A percentile compares a stretch with the other conserved stretches of the same genome.
Evolutionary conservation across 2,797 vertebrate genomes (phyloP).

Genomic region (Clarias fuscus): DNA sequence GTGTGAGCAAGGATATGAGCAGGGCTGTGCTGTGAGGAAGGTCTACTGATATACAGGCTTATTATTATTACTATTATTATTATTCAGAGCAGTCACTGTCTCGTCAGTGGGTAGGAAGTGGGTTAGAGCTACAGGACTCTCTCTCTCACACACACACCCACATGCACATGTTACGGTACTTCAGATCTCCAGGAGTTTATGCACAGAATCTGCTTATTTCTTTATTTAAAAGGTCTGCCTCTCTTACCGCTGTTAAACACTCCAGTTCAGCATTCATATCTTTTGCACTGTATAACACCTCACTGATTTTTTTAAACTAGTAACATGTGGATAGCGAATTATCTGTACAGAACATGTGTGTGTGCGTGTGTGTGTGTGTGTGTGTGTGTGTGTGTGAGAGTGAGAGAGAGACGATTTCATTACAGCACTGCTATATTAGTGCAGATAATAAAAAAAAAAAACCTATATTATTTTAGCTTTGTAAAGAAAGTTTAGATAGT

Average conservation of each 20-base stretch:
- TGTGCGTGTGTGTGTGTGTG: background rate
- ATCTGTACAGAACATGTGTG: conserved; percentile 56
- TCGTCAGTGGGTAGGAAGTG: conserved; percentile 32
- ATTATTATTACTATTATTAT: conserved; percentile 37
- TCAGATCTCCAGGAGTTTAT: background rate
- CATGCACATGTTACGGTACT: background rate
- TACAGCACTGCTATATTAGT: conserved; percentile 72
- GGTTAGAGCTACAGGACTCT: conserved; percentile 45
- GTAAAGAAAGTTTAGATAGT: conserved; percentile 64
- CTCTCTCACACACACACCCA: conserved; percentile 30
- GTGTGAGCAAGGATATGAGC: background rate
- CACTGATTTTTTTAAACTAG: conserved; percentile 43
- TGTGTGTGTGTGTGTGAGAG: conserved; percentile 27
- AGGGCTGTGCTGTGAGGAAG: conserved; percentile 49
- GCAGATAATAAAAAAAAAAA: conserved; percentile 49
- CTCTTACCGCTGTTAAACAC: conserved; percentile 44
- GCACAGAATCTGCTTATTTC: conserved; percentile 26
- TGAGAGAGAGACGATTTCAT: conserved; percentile 59
- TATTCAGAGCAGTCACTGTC: conserved; percentile 53
- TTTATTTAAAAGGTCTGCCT: conserved; percentile 43
- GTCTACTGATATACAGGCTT: conserved; percentile 62
- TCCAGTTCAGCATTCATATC: conserved; percentile 46
- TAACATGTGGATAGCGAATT: conserved; percentile 62
- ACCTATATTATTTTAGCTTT: conserved; percentile 59
- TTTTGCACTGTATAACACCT: conserved; percentile 60